Evolutionary conservation across 2,797 vertebrate genomes (phyloP), one percentile per base, ranked within the genome.

Genomic region (Gallinago solitaria): DNA sequence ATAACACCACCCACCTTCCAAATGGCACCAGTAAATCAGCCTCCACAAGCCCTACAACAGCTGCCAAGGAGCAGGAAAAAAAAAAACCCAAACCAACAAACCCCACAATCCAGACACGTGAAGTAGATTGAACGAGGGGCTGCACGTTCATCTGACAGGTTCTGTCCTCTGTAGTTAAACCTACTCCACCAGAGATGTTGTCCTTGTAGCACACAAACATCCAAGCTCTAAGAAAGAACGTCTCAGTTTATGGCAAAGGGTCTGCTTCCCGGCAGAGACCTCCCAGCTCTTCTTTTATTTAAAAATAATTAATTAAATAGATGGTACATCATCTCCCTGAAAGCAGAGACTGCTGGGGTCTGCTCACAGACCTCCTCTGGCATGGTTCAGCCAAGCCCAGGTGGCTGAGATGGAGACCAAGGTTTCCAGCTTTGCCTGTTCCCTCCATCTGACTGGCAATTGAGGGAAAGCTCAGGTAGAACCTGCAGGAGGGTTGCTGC

Each of bases 91-190:
- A 47, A 47, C 11, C 41, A 41, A 41, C 41, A 41, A 43, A 43
- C 43, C 43, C 50, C 47, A 57, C 41, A 47, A 47, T 12, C 45
- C 45, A 47, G 45, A 21, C 79, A 65, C 27, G 9, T 24, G 74
- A 94, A 73, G 28, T 11, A 83, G 67, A 86, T 95, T 91, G 81
- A 64, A 73, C 90, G 87, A 87, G 89, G 33, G 76, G 74, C 77
- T 17, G 63, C 59, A 74, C 59, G 45, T 88, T 87, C 73, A 15
- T 91, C 75, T 93, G 93, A 86, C 95, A 96, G 82, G 76, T 71
- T 96, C 76, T 93, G 85, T 93, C 94, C 93, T 85, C 74, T 78
- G 73, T 80, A 91, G 92, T 88, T 95, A 73, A 94, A 81, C 79
- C 65, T 28, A 18, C 84, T 61, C 41, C 60, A 94, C 76, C 69